A percentile compares a stretch with the other conserved stretches of the same genome.
These are phyloP conservation scores for Lutraria lutraria DNA, from an alignment of 2,888 invertebrate species.

Conservation along the genomic window DNA sequence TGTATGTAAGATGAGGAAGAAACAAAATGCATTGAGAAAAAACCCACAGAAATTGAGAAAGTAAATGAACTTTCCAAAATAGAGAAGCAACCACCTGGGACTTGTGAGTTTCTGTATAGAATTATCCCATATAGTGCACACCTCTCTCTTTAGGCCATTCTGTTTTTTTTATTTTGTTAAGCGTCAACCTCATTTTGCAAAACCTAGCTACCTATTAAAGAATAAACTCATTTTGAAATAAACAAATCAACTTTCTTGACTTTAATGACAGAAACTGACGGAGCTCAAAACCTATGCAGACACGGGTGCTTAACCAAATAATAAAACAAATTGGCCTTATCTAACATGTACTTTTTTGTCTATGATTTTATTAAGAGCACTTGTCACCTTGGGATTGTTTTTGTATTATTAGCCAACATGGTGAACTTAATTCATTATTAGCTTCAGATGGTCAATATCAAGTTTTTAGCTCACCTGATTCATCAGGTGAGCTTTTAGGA, in stretches of 20 bases:
- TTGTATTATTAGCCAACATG: not conserved
- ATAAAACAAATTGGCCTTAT: too few relatives aligned
- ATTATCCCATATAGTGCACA: constrained; percentile 7
- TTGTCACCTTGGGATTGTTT: not conserved
- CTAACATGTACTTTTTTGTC: not conserved
- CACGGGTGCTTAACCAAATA: too few relatives aligned
- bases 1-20: constrained; percentile 26
- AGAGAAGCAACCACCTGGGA: constrained; percentile 26
- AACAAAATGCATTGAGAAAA: not conserved
- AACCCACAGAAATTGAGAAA: not conserved
- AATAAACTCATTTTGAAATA: too few relatives aligned
- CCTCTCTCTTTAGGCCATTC: not conserved
- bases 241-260: too few relatives aligned
- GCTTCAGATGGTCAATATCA: too few relatives aligned
- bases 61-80: constrained; percentile 31
- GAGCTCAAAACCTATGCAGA: too few relatives aligned
- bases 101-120: constrained; percentile 32
- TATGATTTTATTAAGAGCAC: not conserved
- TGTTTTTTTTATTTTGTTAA: too few relatives aligned
- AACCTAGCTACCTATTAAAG: too few relatives aligned
- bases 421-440: too few relatives aligned
- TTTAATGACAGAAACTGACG: not conserved
- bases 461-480: too few relatives aligned
- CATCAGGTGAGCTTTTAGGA: too few relatives aligned
- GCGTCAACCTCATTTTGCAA: too few relatives aligned